A percentile compares a stretch with the other conserved stretches of the same genome.
Evolutionary conservation across 1,140 invertebrate genomes (phyloP).

Genomic region (Palaemon carinicauda): DNA sequence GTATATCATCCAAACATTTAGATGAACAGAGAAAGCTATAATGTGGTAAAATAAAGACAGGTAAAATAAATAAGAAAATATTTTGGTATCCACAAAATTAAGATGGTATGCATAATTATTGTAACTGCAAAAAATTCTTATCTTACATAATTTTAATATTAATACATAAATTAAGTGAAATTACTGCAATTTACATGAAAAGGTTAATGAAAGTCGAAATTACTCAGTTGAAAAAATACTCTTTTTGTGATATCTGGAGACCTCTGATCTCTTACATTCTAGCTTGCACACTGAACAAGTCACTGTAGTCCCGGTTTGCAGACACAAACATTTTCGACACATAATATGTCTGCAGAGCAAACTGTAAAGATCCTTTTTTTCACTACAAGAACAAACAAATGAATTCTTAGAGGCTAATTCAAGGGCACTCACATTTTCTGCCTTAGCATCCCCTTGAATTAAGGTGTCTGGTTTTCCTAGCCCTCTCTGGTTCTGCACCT

Average conservation of each 20-base stretch:
- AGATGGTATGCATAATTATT: too few relatives aligned
- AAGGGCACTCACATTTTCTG: background rate
- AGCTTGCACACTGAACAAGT: constrained; percentile 6
- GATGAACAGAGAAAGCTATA: too few relatives aligned
- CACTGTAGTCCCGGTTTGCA: background rate
- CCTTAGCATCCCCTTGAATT: constrained; percentile 8
- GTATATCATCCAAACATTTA: too few relatives aligned
- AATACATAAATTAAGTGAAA: too few relatives aligned
- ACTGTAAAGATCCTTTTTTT: constrained; percentile 9
- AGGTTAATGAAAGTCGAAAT: too few relatives aligned
- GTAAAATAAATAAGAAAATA: too few relatives aligned
- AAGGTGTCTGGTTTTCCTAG: constrained; percentile 11
- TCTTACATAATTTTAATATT: too few relatives aligned
- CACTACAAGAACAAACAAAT: constrained; percentile 24
- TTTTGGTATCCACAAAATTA: too few relatives aligned
- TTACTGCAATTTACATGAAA: too few relatives aligned
- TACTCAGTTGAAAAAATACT: constrained; percentile 17
- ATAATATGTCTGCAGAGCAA: constrained; percentile 20
- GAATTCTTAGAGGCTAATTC: background rate
- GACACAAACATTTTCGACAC: constrained; percentile 36
- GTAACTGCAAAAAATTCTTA: too few relatives aligned
- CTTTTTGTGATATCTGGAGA: constrained; percentile 32
- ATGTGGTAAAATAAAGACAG: too few relatives aligned
- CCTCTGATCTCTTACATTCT: constrained; percentile 3
- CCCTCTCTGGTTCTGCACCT: background rate